Percentiles rank a stretch among this genome's conserved stretches.
Evolutionary conservation across 2,797 vertebrate genomes (phyloP).

Genomic region (Phalanger gymnotis): DNA sequence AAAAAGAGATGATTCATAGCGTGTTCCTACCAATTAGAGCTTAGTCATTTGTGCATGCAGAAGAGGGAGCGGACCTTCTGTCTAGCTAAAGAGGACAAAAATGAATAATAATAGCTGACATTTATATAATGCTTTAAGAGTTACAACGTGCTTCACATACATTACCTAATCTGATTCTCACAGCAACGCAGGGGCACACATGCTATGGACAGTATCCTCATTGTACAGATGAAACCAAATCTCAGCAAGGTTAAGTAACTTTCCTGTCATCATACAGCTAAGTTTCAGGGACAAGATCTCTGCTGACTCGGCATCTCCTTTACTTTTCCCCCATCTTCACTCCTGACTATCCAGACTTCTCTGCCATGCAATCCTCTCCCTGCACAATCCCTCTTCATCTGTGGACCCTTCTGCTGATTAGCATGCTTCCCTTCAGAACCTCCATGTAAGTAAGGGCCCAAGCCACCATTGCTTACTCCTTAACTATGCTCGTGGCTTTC

Average conservation of each 20-base stretch:
- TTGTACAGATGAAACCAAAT: not conserved
- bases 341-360: not conserved
- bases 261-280: not conserved
- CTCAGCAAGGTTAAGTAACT: not conserved
- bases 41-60: conserved; percentile 16
- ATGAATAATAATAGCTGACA: not conserved
- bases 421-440: not conserved
- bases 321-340: not conserved
- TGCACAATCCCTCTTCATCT: not conserved
- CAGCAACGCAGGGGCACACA: not conserved
- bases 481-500: not conserved
- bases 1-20: conserved; percentile 13
- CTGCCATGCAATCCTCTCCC: not conserved
- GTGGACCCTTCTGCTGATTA: not conserved
- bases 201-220: not conserved
- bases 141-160: not conserved
- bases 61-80: not conserved
- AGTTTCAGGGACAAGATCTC: not conserved
- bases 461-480: not conserved
- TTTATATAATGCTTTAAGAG: not conserved
- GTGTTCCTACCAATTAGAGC: not conserved
- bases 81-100: not conserved
- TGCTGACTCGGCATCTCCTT: not conserved
- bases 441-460: not conserved
- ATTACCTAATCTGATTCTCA: not conserved